Percentiles rank a stretch among this genome's conserved stretches.
Conservation (phyloP, 2,797 vertebrate species). For the Tapera naevia region DNA sequence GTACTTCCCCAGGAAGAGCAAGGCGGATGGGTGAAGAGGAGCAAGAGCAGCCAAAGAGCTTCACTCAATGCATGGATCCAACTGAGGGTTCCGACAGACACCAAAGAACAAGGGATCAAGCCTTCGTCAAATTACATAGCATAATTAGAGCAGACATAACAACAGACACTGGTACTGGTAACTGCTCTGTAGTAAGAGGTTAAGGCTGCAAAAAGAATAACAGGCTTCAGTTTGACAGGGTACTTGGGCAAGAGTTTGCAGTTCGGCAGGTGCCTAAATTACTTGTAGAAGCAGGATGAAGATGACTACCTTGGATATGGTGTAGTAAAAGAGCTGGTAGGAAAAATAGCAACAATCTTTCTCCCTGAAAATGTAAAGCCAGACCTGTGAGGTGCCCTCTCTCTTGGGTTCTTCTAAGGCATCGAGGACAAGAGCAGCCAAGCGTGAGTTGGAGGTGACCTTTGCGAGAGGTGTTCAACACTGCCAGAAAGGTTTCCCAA, state of each 20-base stretch:
- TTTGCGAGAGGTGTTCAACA: not conserved
- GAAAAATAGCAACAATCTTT: slow-evolving; percentile 44
- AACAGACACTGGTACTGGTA: not conserved
- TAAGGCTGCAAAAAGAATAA: slow-evolving; percentile 49
- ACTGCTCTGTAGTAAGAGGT: slow-evolving; percentile 39
- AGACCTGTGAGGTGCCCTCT: slow-evolving; percentile 1
- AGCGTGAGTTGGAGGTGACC: not conserved
- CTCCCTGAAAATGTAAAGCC: slow-evolving; percentile 28
- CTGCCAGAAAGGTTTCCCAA: rapidly evolving
- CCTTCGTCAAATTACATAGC: not conserved
- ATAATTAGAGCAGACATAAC: not conserved
- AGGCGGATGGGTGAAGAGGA: not conserved
- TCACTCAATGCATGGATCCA: not conserved
- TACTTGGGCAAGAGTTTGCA: not conserved
- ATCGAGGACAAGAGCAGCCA: not conserved
- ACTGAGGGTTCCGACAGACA: not conserved
- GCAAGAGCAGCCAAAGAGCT: not conserved
- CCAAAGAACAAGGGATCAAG: not conserved
- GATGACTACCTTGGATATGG: not conserved
- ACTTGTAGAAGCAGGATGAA: rapidly evolving
- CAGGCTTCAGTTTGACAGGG: not conserved
- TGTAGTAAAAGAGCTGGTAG: slow-evolving; percentile 27
- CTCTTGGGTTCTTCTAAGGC: slow-evolving; percentile 34
- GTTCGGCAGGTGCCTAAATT: not conserved
- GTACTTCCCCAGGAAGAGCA: not conserved